Evolutionary conservation across 1,140 invertebrate genomes (phyloP).

Genomic region (Mylabris phalerata): DNA sequence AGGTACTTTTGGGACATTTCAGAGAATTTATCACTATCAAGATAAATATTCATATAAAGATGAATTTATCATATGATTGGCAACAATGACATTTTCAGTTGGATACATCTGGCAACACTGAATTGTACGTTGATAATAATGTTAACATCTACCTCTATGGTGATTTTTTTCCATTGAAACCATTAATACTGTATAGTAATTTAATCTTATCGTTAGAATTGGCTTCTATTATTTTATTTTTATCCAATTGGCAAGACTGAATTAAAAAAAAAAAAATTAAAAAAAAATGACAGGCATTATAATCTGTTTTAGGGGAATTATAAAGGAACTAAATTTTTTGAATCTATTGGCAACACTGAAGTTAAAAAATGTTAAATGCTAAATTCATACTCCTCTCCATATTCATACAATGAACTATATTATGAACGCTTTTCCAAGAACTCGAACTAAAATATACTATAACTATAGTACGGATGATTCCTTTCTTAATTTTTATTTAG

Average conservation of each 20-base stretch:
- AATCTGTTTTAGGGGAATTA: no score
- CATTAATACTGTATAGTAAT: not conserved
- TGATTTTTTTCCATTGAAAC: no score
- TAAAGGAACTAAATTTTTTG: not conserved
- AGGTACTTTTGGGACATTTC: no score
- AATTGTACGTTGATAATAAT: not conserved
- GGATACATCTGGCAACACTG: conserved; percentile 20
- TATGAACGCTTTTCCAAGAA: no score
- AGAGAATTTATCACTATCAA: no score
- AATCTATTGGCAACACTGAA: not conserved
- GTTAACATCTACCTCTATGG: no score
- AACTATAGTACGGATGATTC: no score
- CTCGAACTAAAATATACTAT: no score
- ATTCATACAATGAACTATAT: no score
- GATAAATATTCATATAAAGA: no score
- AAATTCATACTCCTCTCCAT: no score
- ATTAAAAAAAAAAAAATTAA: not conserved
- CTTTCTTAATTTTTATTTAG: not conserved
- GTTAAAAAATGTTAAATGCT: not conserved
- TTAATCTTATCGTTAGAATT: not conserved
- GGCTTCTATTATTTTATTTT: not conserved
- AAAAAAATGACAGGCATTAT: not conserved
- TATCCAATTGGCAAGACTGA: conserved; percentile 15
- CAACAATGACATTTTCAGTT: not conserved
- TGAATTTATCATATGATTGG: no score